Evolutionary conservation across 2,113 vertebrate genomes (phyloP).

Genomic region (Phyllopteryx taeniolatus): DNA sequence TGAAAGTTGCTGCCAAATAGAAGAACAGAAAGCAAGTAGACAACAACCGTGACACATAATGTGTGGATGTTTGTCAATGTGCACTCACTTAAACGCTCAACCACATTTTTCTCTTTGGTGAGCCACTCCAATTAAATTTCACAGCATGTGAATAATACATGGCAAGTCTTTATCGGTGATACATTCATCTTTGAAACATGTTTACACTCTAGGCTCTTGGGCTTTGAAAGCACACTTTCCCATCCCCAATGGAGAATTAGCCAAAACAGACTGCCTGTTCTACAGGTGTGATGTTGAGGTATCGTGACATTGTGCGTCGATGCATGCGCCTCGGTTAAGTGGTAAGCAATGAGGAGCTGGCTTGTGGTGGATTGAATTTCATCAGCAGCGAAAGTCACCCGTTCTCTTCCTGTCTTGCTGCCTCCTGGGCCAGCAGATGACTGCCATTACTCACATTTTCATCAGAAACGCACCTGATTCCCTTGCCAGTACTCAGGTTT

Average conservation of each 20-base stretch:
- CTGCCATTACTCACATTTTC: neutral
- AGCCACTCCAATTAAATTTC: constrained; percentile 63
- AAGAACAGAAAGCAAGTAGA: constrained; percentile 14
- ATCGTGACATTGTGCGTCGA: neutral
- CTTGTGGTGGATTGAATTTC: constrained; percentile 31
- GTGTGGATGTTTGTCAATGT: constrained; percentile 2
- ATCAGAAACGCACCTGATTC: neutral
- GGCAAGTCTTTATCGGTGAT: constrained; percentile 29
- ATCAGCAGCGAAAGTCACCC: constrained; percentile 38
- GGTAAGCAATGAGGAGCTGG: neutral
- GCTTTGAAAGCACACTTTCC: constrained; percentile 3
- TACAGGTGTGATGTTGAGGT: neutral
- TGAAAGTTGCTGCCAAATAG: constrained; percentile 36
- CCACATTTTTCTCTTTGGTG: constrained; percentile 43
- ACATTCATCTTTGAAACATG: constrained; percentile 40
- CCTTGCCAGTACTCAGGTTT: neutral
- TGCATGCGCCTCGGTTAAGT: neutral
- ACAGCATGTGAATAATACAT: constrained; percentile 67
- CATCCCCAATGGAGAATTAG: neutral
- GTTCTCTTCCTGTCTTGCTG: neutral
- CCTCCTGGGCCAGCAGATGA: neutral
- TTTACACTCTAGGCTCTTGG: neutral
- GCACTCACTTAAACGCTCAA: constrained; percentile 24
- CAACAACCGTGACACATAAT: constrained; percentile 7
- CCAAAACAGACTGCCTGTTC: neutral